These are phyloP conservation scores for Aleiodes testaceus DNA, from an alignment of 2,888 invertebrate genomes.

Conservation along the genomic window DNA sequence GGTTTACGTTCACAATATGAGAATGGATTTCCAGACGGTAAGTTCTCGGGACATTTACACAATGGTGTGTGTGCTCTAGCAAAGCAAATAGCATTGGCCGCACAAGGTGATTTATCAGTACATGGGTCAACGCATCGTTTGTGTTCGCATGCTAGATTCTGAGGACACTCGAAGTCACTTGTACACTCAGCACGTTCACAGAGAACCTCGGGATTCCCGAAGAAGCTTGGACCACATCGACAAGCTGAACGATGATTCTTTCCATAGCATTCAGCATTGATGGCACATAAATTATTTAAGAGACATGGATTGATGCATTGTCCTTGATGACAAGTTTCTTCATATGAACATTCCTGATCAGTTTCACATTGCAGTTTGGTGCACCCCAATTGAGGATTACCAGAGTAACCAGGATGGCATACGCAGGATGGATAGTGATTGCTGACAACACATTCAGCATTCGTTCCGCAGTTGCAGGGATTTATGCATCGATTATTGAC, in stretches of 20 bases:
- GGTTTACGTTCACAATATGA: constrained; percentile 81
- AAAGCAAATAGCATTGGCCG: constrained; percentile 87
- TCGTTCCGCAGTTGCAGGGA: constrained; percentile 89
- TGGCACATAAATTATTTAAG: constrained; percentile 85
- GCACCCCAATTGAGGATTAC: constrained; percentile 89
- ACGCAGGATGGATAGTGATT: constrained; percentile 91
- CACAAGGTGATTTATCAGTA: constrained; percentile 81
- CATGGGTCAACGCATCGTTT: constrained; percentile 89
- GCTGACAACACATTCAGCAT: constrained; percentile 86
- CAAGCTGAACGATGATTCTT: constrained; percentile 86
- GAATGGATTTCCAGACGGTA: constrained; percentile 86
- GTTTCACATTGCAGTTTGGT: constrained; percentile 85
- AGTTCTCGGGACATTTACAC: constrained; percentile 87
- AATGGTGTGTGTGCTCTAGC: constrained; percentile 86
- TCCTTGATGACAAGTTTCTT: constrained; percentile 87
- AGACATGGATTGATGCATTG: constrained; percentile 89
- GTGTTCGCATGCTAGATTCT: constrained; percentile 81
- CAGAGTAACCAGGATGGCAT: constrained; percentile 87
- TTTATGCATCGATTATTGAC: constrained; percentile 85
- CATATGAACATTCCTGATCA: constrained; percentile 86
- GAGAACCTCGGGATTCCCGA: constrained; percentile 86
- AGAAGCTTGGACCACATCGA: constrained; percentile 83
- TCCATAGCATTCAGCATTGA: constrained; percentile 89
- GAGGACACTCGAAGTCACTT: constrained; percentile 85
- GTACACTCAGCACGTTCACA: constrained; percentile 87